Conservation (phyloP, 2,797 vertebrate genomes). For the Rhadinocentrus ornatus region DNA sequence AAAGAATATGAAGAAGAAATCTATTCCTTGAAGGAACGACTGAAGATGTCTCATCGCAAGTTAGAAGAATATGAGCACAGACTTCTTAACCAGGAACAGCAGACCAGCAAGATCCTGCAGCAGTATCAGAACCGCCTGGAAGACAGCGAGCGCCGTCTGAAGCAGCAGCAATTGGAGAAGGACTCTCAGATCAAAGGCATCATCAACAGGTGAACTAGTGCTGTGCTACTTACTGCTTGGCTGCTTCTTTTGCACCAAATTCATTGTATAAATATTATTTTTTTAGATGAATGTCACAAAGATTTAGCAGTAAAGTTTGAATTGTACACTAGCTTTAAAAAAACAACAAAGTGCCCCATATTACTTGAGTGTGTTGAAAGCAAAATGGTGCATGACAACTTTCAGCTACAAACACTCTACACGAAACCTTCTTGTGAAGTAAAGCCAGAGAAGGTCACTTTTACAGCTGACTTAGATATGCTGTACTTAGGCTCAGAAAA, state of each 20-base stretch:
- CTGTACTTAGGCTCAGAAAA: no score
- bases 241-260: constrained; percentile 7
- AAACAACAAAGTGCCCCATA: not conserved
- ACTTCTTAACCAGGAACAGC: constrained; percentile 91
- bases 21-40: constrained; percentile 92
- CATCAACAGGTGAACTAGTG: constrained; percentile 89
- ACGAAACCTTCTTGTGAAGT: no score
- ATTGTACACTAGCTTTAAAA: not conserved
- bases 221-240: not conserved
- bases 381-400: constrained; percentile 1
- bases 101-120: constrained; percentile 94
- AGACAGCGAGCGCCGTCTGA: constrained; percentile 92
- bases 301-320: not conserved
- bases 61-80: constrained; percentile 96
- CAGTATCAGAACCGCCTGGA: constrained; percentile 96
- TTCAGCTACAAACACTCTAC: not conserved
- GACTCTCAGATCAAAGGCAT: constrained; percentile 98
- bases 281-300: constrained; percentile 7
- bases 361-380: not conserved
- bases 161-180: constrained; percentile 94
- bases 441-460: no score
- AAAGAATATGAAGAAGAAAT: constrained; percentile 98
- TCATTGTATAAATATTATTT: not conserved
- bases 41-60: constrained; percentile 97
- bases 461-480: no score